phyloP scores from a whole-genome alignment of 2,888 invertebrate genomes.

The Agrenia bidenticulata region DNA sequence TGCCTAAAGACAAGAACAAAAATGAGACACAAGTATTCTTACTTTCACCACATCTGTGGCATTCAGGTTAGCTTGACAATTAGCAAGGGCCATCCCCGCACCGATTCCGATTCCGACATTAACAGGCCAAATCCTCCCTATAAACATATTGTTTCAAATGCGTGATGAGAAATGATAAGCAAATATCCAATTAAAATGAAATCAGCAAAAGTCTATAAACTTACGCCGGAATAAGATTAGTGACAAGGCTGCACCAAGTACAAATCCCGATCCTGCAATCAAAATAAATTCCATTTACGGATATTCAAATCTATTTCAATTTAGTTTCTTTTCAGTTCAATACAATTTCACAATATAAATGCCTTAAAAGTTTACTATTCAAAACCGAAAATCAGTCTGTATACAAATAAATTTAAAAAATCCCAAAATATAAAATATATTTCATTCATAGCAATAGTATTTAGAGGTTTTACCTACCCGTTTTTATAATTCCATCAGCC shows the following conservation, averaged over 20 bases:
- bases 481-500: slow-evolving; percentile 50
- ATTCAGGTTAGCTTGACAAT: slow-evolving; percentile 72
- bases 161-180: background rate
- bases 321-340: no score
- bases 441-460: background rate
- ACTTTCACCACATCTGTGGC: slow-evolving; percentile 34
- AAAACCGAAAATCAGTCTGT: no score
- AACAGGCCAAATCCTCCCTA: slow-evolving; percentile 82
- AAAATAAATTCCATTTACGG: slow-evolving; percentile 32
- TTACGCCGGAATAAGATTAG: slow-evolving; percentile 75
- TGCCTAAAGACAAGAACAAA: no score
- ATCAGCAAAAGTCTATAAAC: background rate
- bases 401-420: background rate
- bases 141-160: slow-evolving; percentile 50
- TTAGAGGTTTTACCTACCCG: slow-evolving; percentile 32
- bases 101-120: slow-evolving; percentile 86
- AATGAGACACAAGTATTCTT: no score
- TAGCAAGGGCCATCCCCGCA: slow-evolving; percentile 83
- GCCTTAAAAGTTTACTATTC: no score
- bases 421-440: slow-evolving; percentile 1
- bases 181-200: slow-evolving; percentile 1
- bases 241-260: slow-evolving; percentile 78
- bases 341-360: no score
- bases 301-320: no score
- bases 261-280: slow-evolving; percentile 74